Conservation (phyloP, 1,140 invertebrate species). For the fruit fly (Drosophila melanogaster) region DNA sequence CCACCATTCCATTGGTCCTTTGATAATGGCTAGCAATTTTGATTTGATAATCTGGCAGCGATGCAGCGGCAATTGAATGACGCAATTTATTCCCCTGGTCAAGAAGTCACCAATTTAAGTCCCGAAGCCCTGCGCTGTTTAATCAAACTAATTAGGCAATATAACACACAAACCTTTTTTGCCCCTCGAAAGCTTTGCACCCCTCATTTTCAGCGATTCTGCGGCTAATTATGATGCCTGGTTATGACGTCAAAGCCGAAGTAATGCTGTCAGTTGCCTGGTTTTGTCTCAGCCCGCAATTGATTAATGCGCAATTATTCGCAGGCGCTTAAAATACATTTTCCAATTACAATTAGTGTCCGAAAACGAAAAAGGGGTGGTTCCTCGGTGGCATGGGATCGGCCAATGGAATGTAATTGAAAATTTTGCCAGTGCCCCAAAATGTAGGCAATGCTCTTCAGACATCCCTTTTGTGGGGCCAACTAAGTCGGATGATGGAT, state of each 20-base stretch:
- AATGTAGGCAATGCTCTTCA: constrained; percentile 42
- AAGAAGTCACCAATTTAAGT: constrained; percentile 6
- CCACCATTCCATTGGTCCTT: constrained; percentile 9
- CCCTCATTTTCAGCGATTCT: neutral
- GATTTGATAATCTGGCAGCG: constrained; percentile 25
- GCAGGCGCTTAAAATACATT: constrained; percentile 67
- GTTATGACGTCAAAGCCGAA: constrained; percentile 39
- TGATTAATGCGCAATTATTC: constrained; percentile 80
- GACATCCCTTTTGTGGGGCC: constrained; percentile 5
- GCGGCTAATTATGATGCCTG: constrained; percentile 32
- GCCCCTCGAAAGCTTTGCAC: neutral
- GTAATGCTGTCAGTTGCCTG: constrained; percentile 25
- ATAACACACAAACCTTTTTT: neutral
- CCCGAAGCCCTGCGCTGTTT: neutral
- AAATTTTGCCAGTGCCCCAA: constrained; percentile 30
- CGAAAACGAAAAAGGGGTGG: too few species aligned
- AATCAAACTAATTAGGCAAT: constrained; percentile 31
- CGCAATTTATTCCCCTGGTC: neutral
- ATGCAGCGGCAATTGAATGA: neutral
- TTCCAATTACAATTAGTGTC: constrained; percentile 61
- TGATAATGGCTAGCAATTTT: constrained; percentile 16
- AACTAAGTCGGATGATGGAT: constrained; percentile 24
- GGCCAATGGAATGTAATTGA: constrained; percentile 42
- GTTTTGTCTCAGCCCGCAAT: constrained; percentile 30
- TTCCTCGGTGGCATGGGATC: neutral